Conservation (phyloP, 2,888 invertebrate species). For the Hoplodrina blanda region DNA sequence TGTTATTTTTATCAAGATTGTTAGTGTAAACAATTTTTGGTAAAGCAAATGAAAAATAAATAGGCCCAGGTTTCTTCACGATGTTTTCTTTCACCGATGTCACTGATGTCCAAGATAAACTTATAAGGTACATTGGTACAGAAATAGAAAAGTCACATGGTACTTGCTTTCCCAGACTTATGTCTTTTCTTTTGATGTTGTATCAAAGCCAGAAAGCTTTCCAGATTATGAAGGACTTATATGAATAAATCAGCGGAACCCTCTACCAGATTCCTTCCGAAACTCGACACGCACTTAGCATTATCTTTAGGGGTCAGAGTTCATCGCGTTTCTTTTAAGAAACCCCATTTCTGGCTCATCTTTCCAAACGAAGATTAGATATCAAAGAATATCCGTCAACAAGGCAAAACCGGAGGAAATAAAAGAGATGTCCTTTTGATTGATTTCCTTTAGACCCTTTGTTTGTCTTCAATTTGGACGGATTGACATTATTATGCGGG, state of each 20-base stretch:
- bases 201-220: background rate
- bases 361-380: conserved; percentile 14
- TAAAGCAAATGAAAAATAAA: too few relatives aligned
- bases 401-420: conserved; percentile 6
- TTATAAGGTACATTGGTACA: too few relatives aligned
- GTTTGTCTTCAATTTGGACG: conserved; percentile 37
- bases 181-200: too few relatives aligned
- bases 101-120: too few relatives aligned
- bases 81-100: too few relatives aligned
- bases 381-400: conserved; percentile 9
- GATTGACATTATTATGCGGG: conserved; percentile 17
- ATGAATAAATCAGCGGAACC: background rate
- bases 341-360: background rate
- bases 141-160: too few relatives aligned
- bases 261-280: background rate
- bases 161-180: too few relatives aligned
- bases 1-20: too few relatives aligned
- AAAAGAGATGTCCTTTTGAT: conserved; percentile 22
- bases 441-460: conserved; percentile 19
- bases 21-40: too few relatives aligned
- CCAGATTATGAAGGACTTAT: background rate
- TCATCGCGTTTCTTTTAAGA: background rate
- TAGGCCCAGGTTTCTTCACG: too few relatives aligned
- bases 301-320: background rate
- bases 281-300: background rate